Percentiles rank a stretch among this genome's conserved stretches.
Conservation (phyloP, 2,888 invertebrate species). For the Leptogaster cylindrica region DNA sequence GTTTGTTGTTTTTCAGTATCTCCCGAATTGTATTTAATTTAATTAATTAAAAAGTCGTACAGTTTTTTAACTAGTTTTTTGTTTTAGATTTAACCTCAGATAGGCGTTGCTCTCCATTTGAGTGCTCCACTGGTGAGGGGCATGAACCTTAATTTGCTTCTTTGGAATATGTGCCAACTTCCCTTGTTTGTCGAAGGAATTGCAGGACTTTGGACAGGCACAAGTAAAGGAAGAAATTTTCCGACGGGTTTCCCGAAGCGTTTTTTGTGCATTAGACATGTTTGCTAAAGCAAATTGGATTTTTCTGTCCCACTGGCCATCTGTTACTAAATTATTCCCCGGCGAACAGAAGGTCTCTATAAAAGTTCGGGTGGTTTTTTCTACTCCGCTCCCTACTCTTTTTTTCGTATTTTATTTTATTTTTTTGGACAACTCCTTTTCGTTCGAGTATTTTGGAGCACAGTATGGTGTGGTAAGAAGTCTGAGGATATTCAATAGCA, state of each 20-base stretch:
- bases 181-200: slow-evolving; percentile 21
- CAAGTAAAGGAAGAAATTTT: slow-evolving; percentile 17
- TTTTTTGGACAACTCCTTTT: too few species aligned
- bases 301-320: slow-evolving; percentile 41
- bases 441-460: too few species aligned
- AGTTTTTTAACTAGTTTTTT: background rate
- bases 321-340: slow-evolving; percentile 43
- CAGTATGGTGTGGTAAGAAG: background rate
- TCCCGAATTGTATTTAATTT: slow-evolving; percentile 4
- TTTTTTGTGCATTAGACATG: slow-evolving; percentile 34
- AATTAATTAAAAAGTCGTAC: slow-evolving; percentile 2
- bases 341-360: slow-evolving; percentile 10
- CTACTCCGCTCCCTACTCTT: background rate
- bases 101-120: too few species aligned
- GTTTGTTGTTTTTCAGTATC: slow-evolving; percentile 1
- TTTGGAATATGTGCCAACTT: slow-evolving; percentile 3
- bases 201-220: background rate
- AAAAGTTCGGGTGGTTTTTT: slow-evolving; percentile 14
- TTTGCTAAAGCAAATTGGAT: slow-evolving; percentile 42
- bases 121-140: too few species aligned
- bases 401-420: background rate
- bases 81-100: background rate
- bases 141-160: slow-evolving; percentile 5
- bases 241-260: background rate
- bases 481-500: background rate